These are phyloP conservation scores for Latrodectus elegans DNA, from an alignment of 2,888 invertebrate genomes.

Conservation along the genomic window DNA sequence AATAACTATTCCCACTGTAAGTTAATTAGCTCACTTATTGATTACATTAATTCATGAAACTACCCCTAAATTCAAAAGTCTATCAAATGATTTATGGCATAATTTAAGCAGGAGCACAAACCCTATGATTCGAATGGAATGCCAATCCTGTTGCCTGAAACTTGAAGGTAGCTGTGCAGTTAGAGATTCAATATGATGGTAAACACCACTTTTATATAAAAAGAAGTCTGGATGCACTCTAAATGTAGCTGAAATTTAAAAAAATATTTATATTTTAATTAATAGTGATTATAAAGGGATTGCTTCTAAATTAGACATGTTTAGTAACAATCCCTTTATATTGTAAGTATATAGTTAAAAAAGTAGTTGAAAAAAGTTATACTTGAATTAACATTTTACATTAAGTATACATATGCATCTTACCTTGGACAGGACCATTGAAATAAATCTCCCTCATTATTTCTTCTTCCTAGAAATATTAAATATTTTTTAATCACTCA, in stretches of 20 bases:
- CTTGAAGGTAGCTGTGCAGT: conserved; percentile 76
- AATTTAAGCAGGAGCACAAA: conserved; percentile 65
- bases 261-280: conserved; percentile 57
- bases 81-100: background rate
- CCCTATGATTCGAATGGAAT: conserved; percentile 93
- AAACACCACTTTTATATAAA: conserved; percentile 89
- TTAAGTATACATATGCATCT: conserved; percentile 51
- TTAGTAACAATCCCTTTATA: no score
- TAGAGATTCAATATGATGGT: conserved; percentile 80
- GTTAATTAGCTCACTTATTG: background rate
- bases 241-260: conserved; percentile 83
- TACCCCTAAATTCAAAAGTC: background rate
- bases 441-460: conserved; percentile 93
- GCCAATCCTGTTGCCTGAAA: conserved; percentile 82
- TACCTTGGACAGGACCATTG: conserved; percentile 94
- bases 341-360: no score
- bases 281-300: background rate
- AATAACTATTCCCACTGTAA: no score
- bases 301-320: no score
- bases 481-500: background rate
- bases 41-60: background rate
- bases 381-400: no score
- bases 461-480: conserved; percentile 78
- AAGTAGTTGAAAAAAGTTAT: no score
- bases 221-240: conserved; percentile 94